Percentiles rank a stretch among this genome's conserved stretches.
Conservation (phyloP, 1,140 invertebrate genomes). For the Drosophila bipectinata region DNA sequence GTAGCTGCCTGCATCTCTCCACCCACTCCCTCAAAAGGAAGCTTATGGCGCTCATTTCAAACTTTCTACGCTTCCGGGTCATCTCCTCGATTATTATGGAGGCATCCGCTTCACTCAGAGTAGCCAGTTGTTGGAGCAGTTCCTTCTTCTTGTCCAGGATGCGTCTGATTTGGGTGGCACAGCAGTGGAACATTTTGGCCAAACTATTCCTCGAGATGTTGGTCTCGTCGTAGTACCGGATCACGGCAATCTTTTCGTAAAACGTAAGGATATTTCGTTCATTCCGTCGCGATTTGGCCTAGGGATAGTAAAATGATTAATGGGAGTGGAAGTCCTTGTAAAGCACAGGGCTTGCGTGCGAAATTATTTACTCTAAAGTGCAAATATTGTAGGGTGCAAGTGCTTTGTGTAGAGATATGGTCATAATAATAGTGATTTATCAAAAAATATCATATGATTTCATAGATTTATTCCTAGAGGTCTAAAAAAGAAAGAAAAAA, state of each 20-base stretch:
- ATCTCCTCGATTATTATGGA: slow-evolving; percentile 79
- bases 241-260: slow-evolving; percentile 81
- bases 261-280: slow-evolving; percentile 81
- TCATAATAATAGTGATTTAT: neutral
- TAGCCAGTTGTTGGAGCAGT: slow-evolving; percentile 69
- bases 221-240: slow-evolving; percentile 79
- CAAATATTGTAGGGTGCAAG: neutral
- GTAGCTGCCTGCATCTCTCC: slow-evolving; percentile 65
- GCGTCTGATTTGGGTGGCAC: slow-evolving; percentile 79
- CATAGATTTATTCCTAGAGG: too few relatives aligned
- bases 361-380: neutral
- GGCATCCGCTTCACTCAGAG: slow-evolving; percentile 73
- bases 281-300: slow-evolving; percentile 71
- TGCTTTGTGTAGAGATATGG: neutral
- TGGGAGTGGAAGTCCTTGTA: neutral
- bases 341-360: neutral
- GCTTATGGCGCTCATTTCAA: slow-evolving; percentile 81
- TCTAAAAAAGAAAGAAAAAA: too few relatives aligned
- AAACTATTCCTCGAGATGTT: slow-evolving; percentile 77
- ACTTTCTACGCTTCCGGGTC: slow-evolving; percentile 78
- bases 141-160: slow-evolving; percentile 78
- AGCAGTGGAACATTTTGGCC: slow-evolving; percentile 81
- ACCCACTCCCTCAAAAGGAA: slow-evolving; percentile 79
- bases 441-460: too few relatives aligned
- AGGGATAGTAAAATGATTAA: neutral